phyloP scores from a whole-genome alignment of 2,113 vertebrate genomes.

The Gadus chalcogrammus region DNA sequence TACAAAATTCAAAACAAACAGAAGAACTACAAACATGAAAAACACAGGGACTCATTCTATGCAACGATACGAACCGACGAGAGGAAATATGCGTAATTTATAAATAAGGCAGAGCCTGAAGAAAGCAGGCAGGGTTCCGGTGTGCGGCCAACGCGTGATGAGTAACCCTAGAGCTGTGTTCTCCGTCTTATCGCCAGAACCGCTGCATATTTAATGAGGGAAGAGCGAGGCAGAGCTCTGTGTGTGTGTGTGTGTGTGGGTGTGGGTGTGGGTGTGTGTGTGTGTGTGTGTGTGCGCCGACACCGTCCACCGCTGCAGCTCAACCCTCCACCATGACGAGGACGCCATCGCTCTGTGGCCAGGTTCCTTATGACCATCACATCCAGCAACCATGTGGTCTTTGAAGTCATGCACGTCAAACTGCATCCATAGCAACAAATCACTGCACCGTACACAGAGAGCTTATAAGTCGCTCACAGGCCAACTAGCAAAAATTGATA shows the following conservation, averaged over 20 bases:
- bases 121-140: slow-evolving; percentile 4
- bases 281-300: slow-evolving; percentile 1
- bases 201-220: slow-evolving; percentile 55
- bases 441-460: too few relatives aligned
- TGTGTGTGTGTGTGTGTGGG: not conserved
- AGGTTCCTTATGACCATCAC: too few relatives aligned
- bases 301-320: not conserved
- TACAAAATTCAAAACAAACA: too few relatives aligned
- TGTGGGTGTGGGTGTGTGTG: not conserved
- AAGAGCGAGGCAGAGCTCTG: not conserved
- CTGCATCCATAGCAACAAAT: too few relatives aligned
- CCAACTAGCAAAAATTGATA: too few relatives aligned
- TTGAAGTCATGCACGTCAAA: too few relatives aligned
- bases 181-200: slow-evolving; percentile 13
- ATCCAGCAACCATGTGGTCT: too few relatives aligned
- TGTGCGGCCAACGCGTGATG: slow-evolving; percentile 37
- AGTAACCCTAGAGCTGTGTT: slow-evolving; percentile 34
- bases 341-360: not conserved
- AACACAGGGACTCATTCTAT: too few relatives aligned
- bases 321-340: slow-evolving; percentile 1
- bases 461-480: too few relatives aligned
- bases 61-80: too few relatives aligned
- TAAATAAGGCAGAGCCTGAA: not conserved
- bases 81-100: too few relatives aligned
- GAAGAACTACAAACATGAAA: too few relatives aligned